Evolutionary conservation across 2,113 vertebrate species (phyloP), one percentile per base, ranked within the genome.

Genomic region (Campylomormyrus numenius): DNA sequence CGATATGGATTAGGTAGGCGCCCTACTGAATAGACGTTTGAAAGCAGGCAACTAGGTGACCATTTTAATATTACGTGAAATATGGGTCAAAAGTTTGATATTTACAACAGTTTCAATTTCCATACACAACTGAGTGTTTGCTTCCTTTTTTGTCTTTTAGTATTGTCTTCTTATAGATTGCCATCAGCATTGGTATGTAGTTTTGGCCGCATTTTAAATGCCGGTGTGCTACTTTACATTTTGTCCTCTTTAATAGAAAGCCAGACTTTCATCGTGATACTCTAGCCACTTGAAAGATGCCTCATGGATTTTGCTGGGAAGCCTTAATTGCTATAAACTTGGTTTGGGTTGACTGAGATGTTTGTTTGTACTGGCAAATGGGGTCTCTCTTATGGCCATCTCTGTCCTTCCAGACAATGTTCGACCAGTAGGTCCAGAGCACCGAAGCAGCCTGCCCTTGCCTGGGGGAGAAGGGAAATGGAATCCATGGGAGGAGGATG

Each of bases 401-500:
- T 39, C 56, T 11, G n/a, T 46, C 21, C 84, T 49, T 92, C 6
- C 90, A 97, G 96, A 93, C 35, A 92, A 92, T 21, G 91, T 91
- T 11, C 94, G 91, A 91, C 93, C 92, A 85, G 91, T 93, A 58
- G 94, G 91, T 24, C 91, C 85, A 21, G 85, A 87, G 39, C 56
- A 50, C 3, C 27, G 27, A 27, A 88, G 77, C 27, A 74, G 80
- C 39, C 86, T 80, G 45, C 93, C 91, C 49, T 93, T 93, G 3
- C 91, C 94, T 66, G 4, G 90, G 48, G 96, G 96, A 39, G 93
- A 94, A 24, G 90, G 92, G 53, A 97, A 97, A 49, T 99, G 98
- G 98, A 99, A 99, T 94, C 98, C 98, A 0, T 99, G 98, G 98
- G 98, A 99, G 93, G 95, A 77, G 53, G 97, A 98, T 3, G 98